These are phyloP conservation scores for Nasonia oneida DNA, from an alignment of 2,888 invertebrate genomes.

Conservation along the genomic window DNA sequence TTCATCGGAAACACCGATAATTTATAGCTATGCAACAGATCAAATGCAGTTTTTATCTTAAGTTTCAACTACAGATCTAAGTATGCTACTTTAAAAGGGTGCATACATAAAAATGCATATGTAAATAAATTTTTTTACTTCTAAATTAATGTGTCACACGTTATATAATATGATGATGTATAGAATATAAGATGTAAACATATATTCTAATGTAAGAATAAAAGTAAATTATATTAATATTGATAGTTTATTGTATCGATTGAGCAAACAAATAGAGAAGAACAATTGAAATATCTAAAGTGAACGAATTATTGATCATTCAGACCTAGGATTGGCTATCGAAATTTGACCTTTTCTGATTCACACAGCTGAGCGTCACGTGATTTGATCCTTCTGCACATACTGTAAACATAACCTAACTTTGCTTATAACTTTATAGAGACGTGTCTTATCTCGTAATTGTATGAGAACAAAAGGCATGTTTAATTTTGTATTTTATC, in stretches of 20 bases:
- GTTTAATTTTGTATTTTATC: neutral
- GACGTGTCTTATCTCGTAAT: neutral
- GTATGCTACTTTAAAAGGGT: neutral
- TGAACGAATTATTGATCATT: neutral
- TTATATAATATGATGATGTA: slow-evolving; percentile 1
- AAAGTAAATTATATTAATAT: slow-evolving; percentile 1
- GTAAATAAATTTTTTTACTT: slow-evolving; percentile 7
- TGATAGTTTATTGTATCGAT: neutral
- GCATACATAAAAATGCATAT: neutral
- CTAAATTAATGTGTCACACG: neutral
- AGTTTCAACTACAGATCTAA: neutral
- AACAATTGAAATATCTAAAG: neutral
- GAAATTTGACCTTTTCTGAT: neutral
- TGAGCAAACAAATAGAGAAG: neutral
- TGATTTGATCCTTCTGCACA: neutral
- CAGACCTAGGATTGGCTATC: neutral
- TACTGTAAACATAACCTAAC: neutral
- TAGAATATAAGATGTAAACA: neutral
- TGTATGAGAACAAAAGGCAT: neutral
- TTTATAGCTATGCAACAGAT: slow-evolving; percentile 76
- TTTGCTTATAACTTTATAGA: neutral
- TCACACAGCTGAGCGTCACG: neutral
- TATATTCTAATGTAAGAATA: neutral
- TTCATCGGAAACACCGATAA: slow-evolving; percentile 76
- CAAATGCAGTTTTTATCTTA: slow-evolving; percentile 76